These are phyloP conservation scores for Pygathrix nemaeus DNA, from an alignment of 2,113 vertebrate species.

Conservation along the genomic window DNA sequence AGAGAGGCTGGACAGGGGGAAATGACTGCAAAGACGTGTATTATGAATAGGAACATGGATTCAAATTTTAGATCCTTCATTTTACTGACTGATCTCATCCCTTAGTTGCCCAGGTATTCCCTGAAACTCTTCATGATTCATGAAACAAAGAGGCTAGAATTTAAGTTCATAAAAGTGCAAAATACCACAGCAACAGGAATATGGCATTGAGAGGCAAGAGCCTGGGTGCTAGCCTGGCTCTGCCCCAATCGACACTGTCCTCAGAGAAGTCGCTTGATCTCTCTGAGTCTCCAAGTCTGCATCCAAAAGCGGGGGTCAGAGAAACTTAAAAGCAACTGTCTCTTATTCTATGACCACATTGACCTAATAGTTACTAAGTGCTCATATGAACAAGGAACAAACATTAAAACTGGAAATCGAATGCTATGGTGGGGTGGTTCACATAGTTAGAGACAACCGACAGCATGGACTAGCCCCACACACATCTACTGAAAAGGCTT, in stretches of 20 bases:
- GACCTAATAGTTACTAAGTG: not conserved
- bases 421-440: not conserved
- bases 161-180: not conserved
- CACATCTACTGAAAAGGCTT: not conserved
- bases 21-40: fast-evolving
- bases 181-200: not conserved
- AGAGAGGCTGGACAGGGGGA: not conserved
- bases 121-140: not conserved
- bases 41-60: not conserved
- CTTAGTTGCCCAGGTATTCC: not conserved
- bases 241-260: not conserved
- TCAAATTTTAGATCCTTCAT: not conserved
- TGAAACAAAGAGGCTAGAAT: not conserved
- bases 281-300: not conserved
- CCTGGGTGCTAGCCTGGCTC: not conserved
- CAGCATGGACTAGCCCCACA: not conserved
- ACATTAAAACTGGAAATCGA: not conserved
- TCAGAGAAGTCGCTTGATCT: not conserved
- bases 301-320: not conserved
- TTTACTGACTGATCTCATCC: not conserved
- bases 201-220: not conserved
- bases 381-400: not conserved
- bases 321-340: not conserved
- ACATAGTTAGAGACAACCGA: not conserved
- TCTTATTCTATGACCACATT: not conserved